A percentile compares a stretch with the other conserved stretches of the same genome.
Conservation (phyloP, 2,797 vertebrate genomes). For the Limosa lapponica region DNA sequence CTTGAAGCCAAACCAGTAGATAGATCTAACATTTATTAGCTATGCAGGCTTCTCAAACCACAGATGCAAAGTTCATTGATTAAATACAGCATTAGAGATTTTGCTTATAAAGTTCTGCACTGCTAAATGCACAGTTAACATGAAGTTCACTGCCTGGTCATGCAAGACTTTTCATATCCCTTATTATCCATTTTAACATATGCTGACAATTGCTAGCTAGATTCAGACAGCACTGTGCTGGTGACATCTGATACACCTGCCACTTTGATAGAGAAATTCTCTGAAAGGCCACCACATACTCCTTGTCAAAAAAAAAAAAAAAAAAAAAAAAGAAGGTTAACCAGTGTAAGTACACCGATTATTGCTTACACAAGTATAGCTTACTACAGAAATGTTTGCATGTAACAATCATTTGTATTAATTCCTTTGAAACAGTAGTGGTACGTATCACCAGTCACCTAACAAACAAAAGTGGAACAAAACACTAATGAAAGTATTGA, state of each 20-base stretch:
- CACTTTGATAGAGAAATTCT: conserved; percentile 1
- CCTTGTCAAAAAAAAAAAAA: not conserved
- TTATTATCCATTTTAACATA: conserved; percentile 55
- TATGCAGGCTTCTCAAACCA: not conserved
- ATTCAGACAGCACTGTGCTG: conserved; percentile 26
- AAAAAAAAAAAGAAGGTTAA: not conserved
- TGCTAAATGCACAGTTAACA: conserved; percentile 12
- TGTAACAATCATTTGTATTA: conserved; percentile 11
- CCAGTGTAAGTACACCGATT: not conserved
- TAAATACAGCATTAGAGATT: not conserved
- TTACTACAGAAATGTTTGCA: conserved; percentile 20
- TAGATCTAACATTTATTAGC: not conserved
- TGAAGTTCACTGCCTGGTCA: conserved; percentile 50
- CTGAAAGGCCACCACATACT: conserved; percentile 20
- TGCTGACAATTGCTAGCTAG: conserved; percentile 47
- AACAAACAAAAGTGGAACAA: not conserved
- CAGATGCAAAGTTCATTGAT: not conserved
- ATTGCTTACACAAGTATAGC: not conserved
- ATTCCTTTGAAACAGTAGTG: conserved; percentile 10
- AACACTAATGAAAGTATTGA: not conserved
- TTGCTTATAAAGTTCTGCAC: conserved; percentile 3
- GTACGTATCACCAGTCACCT: not conserved
- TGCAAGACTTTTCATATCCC: conserved; percentile 35
- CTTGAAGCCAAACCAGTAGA: conserved; percentile 11
- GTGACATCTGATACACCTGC: conserved; percentile 31